Evolutionary conservation across 2,113 vertebrate species (phyloP), one percentile per base, ranked within the genome.

Genomic region (Cynocephalus volans): DNA sequence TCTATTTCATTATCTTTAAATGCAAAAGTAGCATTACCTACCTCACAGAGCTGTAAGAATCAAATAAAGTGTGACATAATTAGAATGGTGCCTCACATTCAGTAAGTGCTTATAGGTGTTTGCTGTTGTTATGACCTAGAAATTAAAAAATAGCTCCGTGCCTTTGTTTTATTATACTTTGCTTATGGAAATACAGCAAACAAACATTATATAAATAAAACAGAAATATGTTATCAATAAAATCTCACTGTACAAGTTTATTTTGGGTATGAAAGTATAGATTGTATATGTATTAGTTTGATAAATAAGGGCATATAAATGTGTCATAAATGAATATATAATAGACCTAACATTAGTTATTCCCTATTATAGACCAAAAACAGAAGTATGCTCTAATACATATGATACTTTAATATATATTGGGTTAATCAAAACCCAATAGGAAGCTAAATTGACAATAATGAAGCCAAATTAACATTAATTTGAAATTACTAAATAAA

Each of bases 1-100:
- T 33, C 12, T 1, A 8, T 5, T 33, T 72, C 79, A 75, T 50
- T 60, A 3, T 73, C 31, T 58, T 33, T 76, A 41, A 13, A 3
- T 50, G 62, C 7, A 26, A 36, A 24, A 19, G 2, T 10, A 75
- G 87, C 48, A 6, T 26, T 12, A 15, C 21, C 17, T 5, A 19
- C 58, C 18, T 48, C 1, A 5, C 0, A 6, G n/a, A 28, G 48
- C 15, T 36, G 11, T 3, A 70, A 56, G 56, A 19, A 24, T 52
- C 62, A 18, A 69, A 21, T 31, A 31, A 41, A 45, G 48, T 14
- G 3, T 11, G 0, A 4, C 19, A n/a, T 19, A 41, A 65, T 50
- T 0, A 1, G 5, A 54, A 21, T 6, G 1, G 21, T 9, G 5
- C 28, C 19, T 72, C 48, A 11, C 3, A 1, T 19, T 48, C 8